Percentiles rank a stretch among this genome's conserved stretches.
These are phyloP conservation scores for Ormia ochracea DNA, from an alignment of 2,888 invertebrate genomes.

Conservation along the genomic window DNA sequence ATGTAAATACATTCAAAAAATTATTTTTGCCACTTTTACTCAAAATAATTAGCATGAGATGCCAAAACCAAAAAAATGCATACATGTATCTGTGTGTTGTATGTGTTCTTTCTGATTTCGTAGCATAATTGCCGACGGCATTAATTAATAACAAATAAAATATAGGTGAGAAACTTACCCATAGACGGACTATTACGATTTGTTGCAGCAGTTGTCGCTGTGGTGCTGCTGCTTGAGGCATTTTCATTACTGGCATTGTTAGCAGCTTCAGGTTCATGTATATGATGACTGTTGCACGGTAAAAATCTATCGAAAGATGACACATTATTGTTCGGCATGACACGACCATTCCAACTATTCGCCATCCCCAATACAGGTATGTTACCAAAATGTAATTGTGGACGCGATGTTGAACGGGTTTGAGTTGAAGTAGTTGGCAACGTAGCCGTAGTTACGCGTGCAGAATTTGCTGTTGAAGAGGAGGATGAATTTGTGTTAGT, in stretches of 20 bases:
- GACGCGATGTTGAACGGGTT: constrained; percentile 83
- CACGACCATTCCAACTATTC: constrained; percentile 74
- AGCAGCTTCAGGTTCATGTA: constrained; percentile 74
- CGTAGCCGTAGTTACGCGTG: constrained; percentile 81
- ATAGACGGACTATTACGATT: constrained; percentile 26
- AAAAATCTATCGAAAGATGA: constrained; percentile 79
- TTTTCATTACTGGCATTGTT: constrained; percentile 55
- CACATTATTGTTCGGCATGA: constrained; percentile 74
- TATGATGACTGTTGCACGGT: constrained; percentile 85
- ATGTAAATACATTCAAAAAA: not conserved
- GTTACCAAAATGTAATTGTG: constrained; percentile 82
- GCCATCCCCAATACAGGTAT: constrained; percentile 78
- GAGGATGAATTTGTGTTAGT: constrained; percentile 64
- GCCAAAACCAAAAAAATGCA: constrained; percentile 25
- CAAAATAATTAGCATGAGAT: constrained; percentile 34
- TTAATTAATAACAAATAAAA: not conserved
- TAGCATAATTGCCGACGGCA: not conserved
- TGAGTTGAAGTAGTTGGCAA: constrained; percentile 85
- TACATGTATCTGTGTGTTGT: not conserved
- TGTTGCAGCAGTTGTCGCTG: not conserved
- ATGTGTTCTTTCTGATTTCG: too few species aligned
- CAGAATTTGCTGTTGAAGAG: constrained; percentile 72
- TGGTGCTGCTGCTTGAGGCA: constrained; percentile 57
- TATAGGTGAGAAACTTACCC: constrained; percentile 42
- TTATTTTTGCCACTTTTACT: not conserved